phyloP scores from a whole-genome alignment of 1,140 invertebrate species.

The Halesus radiatus region DNA sequence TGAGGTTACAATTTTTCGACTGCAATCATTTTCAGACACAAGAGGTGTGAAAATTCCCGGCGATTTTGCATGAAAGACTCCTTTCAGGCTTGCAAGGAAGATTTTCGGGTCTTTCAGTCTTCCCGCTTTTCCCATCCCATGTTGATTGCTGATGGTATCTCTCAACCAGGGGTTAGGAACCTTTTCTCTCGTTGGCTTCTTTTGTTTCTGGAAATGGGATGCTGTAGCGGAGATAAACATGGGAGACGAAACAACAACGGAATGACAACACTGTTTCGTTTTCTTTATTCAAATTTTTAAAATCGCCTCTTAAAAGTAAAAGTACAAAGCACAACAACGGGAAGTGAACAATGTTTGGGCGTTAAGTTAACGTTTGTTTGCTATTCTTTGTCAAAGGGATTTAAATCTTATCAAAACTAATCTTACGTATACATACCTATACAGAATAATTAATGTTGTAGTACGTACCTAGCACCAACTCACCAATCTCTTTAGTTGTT shows the following conservation, averaged over 20 bases:
- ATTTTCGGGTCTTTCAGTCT: conserved; percentile 45
- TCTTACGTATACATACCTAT: background rate
- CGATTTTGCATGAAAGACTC: conserved; percentile 37
- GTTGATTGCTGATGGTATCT: conserved; percentile 58
- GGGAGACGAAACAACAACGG: background rate
- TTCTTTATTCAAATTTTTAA: conserved; percentile 23
- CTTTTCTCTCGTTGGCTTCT: background rate
- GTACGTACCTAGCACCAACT: too few relatives aligned
- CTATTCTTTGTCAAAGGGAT: background rate
- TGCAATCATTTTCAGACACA: background rate
- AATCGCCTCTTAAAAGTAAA: background rate
- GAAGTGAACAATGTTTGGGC: background rate
- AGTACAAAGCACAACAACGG: background rate
- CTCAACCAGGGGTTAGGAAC: conserved; percentile 43
- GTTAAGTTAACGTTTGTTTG: background rate
- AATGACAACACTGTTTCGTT: conserved; percentile 26
- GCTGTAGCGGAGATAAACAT: conserved; percentile 14
- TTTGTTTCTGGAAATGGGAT: conserved; percentile 19
- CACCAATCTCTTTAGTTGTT: too few relatives aligned
- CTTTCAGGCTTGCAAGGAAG: background rate
- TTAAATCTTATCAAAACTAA: background rate
- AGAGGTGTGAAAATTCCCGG: conserved; percentile 43
- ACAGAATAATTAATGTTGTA: background rate
- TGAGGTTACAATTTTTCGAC: conserved; percentile 5
- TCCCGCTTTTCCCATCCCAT: conserved; percentile 23